These are phyloP conservation scores for Matsumurasca onukii DNA, from an alignment of 1,140 invertebrate genomes.

Conservation along the genomic window DNA sequence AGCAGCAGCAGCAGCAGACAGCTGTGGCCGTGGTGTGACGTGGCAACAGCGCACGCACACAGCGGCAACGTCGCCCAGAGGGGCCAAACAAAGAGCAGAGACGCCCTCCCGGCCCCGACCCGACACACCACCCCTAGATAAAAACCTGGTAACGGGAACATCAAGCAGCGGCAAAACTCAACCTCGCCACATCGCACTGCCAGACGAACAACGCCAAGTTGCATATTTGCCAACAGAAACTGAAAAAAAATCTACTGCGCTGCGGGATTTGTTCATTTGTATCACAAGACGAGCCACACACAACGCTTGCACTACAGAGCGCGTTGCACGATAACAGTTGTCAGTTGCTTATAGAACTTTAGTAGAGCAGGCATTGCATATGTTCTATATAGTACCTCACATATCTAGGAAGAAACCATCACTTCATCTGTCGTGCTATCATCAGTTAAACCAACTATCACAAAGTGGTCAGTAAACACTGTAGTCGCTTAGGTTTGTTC, in stretches of 20 bases:
- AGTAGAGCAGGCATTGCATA: no score
- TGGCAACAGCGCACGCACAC: background rate
- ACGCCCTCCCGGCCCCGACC: background rate
- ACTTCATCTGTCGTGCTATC: no score
- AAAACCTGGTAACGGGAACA: conserved; percentile 13
- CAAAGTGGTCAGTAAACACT: no score
- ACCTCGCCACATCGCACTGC: background rate
- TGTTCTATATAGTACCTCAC: no score
- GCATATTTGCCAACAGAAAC: background rate
- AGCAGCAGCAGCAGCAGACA: no score
- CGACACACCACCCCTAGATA: background rate
- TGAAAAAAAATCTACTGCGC: background rate
- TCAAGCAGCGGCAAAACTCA: background rate
- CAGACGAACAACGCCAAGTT: background rate
- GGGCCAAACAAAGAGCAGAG: conserved; percentile 10
- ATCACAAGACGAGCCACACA: background rate
- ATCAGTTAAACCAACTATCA: no score
- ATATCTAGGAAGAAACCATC: no score
- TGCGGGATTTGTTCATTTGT: background rate
- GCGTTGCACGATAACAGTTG: no score
- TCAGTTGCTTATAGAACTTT: no score
- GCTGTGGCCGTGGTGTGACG: no score
- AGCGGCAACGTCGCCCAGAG: conserved; percentile 1
- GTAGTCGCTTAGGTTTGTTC: no score
- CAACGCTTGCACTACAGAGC: background rate